These are phyloP conservation scores for Morpho deidamia DNA, from an alignment of 2,888 invertebrate genomes.

Conservation along the genomic window DNA sequence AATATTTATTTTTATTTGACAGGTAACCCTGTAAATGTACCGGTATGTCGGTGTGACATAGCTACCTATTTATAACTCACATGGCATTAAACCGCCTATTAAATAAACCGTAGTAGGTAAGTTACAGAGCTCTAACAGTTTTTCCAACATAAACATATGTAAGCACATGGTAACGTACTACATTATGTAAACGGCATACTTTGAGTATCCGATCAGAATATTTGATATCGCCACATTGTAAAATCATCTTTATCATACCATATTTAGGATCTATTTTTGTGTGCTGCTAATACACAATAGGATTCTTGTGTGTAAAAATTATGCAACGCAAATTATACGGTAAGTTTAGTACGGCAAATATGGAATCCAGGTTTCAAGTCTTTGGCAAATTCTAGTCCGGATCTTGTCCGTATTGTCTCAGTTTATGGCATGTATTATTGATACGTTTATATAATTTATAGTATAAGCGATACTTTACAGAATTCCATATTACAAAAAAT, in stretches of 20 bases:
- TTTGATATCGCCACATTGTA: neutral
- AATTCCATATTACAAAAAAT: too few relatives aligned
- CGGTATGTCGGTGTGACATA: constrained; percentile 1
- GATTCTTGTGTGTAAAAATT: constrained; percentile 2
- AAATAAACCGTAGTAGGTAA: neutral
- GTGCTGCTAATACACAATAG: neutral
- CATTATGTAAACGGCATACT: constrained; percentile 6
- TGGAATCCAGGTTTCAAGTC: too few relatives aligned
- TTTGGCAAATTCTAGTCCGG: too few relatives aligned
- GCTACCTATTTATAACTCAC: constrained; percentile 3
- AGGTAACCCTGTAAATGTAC: neutral
- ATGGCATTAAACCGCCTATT: neutral
- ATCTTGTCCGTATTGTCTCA: too few relatives aligned
- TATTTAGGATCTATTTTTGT: neutral
- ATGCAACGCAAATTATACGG: neutral
- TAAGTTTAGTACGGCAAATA: neutral
- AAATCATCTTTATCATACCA: neutral
- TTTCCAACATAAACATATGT: neutral
- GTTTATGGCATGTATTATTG: too few relatives aligned
- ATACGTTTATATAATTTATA: too few relatives aligned
- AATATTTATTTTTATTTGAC: neutral
- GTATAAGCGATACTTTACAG: too few relatives aligned
- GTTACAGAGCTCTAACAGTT: neutral
- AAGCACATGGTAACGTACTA: neutral
- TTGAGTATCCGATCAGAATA: neutral